Conservation (phyloP, 2,888 invertebrate species). For the Eilema depressum region DNA sequence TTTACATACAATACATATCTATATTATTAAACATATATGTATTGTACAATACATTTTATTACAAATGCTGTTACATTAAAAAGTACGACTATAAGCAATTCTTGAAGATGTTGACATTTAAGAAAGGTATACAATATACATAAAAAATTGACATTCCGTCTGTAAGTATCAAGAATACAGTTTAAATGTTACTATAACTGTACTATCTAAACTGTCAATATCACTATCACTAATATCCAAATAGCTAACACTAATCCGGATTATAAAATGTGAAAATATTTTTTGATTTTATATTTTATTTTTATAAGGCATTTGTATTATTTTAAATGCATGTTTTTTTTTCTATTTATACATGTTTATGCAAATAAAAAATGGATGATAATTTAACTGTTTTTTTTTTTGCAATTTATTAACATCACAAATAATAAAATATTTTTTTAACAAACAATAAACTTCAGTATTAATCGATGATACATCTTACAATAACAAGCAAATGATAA, state of each 20-base stretch:
- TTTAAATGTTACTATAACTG: background rate
- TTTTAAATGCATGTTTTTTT: background rate
- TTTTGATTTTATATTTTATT: constrained; percentile 22
- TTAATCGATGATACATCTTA: background rate
- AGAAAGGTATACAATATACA: background rate
- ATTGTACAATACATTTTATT: background rate
- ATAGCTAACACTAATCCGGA: background rate
- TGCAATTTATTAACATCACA: background rate
- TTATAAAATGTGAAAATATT: background rate
- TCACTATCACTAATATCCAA: background rate
- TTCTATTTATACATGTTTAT: background rate
- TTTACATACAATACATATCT: no score
- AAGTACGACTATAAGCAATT: background rate
- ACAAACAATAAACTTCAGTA: background rate
- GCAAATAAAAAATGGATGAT: background rate
- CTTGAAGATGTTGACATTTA: background rate
- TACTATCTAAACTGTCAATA: background rate
- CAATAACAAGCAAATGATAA: background rate
- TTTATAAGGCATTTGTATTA: constrained; percentile 19
- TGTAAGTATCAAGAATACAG: constrained; percentile 1
- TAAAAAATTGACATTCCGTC: background rate
- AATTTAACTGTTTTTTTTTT: background rate
- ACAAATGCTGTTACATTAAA: background rate
- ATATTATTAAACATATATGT: no score
- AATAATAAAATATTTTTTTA: background rate